Base-by-base conservation (phyloP, 2,797 vertebrate species). In the Streptopelia turtur region DNA sequence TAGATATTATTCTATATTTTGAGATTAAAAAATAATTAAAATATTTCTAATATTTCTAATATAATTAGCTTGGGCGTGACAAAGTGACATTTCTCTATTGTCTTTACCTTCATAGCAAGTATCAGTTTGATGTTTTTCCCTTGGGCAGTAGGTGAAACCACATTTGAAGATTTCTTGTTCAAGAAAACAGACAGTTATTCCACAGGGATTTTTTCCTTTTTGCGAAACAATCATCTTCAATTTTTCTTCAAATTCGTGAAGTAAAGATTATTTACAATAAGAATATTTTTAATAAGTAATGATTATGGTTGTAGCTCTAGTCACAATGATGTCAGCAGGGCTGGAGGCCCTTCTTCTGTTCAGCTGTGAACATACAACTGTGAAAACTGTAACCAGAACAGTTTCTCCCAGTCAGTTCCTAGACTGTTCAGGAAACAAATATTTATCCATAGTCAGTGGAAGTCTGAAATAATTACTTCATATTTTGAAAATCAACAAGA, bases 281-380 rank as follows among this genome's bases (percentile, higher is more conserved):
- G 5, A 64, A 16, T 5, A 35, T 45, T 35, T 82, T 31, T 23
- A 59, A 5, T 27, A 49, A 43, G 5, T 7, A 66, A 61, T 35
- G 9, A 31, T 23, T 76, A 83, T 86, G 10, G 13, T 65, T 66
- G 76, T 69, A 71, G 8, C 20, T 89, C 5, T 43, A 53, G 13
- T 35, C 24, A 31, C 1, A 5, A 39, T 35, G 5, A 5, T 70
- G 16, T 68, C 43, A 68, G 7, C 5, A 39, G 7, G 11, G 3
- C 9, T 66, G 55, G 53, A 57, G 7, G 28, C 2, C 23, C 43
- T 9, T 45, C 18, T 45, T 45, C 43, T 45, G 43, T 45, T 85
- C 41, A 65, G 25, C 1, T 49, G 12, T 24, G n/a, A n/a, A n/a
- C n/a, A 61, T 33, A 16, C 13, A 63, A 6, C 30, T 1, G 0